These are phyloP conservation scores for Lepus townsendii DNA, from an alignment of 2,797 vertebrate species.

Conservation along the genomic window DNA sequence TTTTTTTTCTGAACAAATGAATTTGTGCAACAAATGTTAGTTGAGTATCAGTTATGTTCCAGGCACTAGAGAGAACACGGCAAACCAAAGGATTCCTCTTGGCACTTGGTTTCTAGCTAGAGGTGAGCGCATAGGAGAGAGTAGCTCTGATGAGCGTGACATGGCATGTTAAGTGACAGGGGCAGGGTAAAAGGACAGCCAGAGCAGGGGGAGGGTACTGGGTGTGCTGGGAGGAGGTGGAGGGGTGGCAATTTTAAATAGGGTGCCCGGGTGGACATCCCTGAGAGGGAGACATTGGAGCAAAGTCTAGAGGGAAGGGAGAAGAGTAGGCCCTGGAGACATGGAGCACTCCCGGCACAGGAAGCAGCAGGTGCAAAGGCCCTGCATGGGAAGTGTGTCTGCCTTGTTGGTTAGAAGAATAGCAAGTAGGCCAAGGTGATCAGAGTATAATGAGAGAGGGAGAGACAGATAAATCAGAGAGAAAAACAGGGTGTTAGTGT, in stretches of 20 bases:
- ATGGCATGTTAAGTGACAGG: not conserved
- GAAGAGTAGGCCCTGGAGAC: not conserved
- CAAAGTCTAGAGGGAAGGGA: not conserved
- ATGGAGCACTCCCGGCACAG: not conserved
- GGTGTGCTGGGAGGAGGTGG: not conserved
- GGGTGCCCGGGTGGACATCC: not conserved
- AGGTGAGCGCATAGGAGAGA: not conserved
- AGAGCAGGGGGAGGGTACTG: not conserved
- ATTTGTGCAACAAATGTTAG: not conserved
- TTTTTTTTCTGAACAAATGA: not conserved
- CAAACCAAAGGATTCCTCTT: not conserved
- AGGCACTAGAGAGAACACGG: not conserved
- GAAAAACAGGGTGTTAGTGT: not conserved
- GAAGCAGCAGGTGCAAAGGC: not conserved
- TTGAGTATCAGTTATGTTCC: not conserved
- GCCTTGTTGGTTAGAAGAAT: not conserved
- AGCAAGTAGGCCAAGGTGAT: not conserved
- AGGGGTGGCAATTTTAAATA: not conserved
- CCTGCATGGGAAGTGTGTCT: not conserved
- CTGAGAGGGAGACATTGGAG: not conserved
- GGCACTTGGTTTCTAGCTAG: not conserved
- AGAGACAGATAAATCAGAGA: not conserved
- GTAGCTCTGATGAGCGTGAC: not conserved
- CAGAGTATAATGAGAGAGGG: not conserved
- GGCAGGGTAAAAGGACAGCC: not conserved